A percentile compares a stretch with the other conserved stretches of the same genome.
Evolutionary conservation across 1,140 invertebrate species (phyloP).

Genomic region (Polypedilum pembai): DNA sequence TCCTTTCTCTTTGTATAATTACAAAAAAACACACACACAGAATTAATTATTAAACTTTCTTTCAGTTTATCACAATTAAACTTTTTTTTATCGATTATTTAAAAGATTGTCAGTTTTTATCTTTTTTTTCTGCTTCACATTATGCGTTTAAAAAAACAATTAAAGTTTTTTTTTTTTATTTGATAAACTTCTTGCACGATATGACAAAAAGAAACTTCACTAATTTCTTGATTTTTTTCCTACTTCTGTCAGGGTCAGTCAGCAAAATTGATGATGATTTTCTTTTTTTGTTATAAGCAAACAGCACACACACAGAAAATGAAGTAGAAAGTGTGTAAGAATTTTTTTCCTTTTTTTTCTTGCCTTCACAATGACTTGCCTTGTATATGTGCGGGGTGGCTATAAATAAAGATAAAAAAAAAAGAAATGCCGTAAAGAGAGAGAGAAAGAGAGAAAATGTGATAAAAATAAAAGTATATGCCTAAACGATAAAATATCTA

Average conservation of each 20-base stretch:
- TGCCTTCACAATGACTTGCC: not conserved
- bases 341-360: not conserved
- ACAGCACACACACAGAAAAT: not conserved
- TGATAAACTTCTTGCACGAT: too few species aligned
- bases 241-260: not conserved
- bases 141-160: too few species aligned
- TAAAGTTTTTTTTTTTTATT: too few species aligned
- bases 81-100: too few species aligned
- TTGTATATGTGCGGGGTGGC: not conserved
- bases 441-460: too few species aligned
- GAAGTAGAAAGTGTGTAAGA: not conserved
- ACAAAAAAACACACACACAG: not conserved
- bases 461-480: conserved; percentile 24
- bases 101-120: too few species aligned
- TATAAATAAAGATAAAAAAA: conserved; percentile 27
- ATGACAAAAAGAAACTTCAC: too few species aligned
- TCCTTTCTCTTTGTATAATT: not conserved
- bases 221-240: not conserved
- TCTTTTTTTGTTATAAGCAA: not conserved
- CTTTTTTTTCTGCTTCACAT: too few species aligned
- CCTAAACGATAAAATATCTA: conserved; percentile 28
- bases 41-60: not conserved
- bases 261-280: not conserved
- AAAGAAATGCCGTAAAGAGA: conserved; percentile 21
- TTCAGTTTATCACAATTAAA: too few species aligned